Evolutionary conservation across 2,797 vertebrate genomes (phyloP), one percentile per base, ranked within the genome.

Genomic region (Ceryle rudis): DNA sequence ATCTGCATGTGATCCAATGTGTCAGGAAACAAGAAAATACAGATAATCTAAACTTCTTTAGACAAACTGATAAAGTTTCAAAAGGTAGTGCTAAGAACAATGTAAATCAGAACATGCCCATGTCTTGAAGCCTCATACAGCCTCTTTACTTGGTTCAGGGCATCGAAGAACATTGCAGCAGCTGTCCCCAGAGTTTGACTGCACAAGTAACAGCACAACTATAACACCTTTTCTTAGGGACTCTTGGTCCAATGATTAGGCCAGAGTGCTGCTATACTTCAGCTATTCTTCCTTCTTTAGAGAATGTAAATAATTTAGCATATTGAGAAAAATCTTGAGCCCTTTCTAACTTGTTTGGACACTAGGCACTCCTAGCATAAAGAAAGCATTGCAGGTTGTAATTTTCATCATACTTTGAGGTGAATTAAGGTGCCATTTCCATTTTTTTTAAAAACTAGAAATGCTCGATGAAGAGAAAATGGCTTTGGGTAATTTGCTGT

Each of bases 161-260:
- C 11, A 62, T 9, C 2, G 6, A 82, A 39, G 47, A 79, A 41
- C 62, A 37, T 8, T 29, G 29, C 5, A 51, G 67, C 21, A 74
- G 26, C 0, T 61, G 39, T 49, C 39, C 26, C 17, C 0, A 1
- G 29, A 42, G 11, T 54, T 42, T 49, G 42, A 66, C 8, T 31
- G 39, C 47, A 52, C 1, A 1, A 62, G 4, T 25, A 89, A 66
- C 28, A 46, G 70, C 29, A 54, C 10, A 42, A 54, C 15, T 17
- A 5, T 39, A 42, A 62, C 15, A 67, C 21, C 25, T 54, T 61
- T 65, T 39, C 52, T 61, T n/a, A 66, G 44, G n/a, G 33, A 44
- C 28, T 57, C 39, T 42, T 39, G 15, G 28, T 31, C 60, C 25
- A 41, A 33, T 31, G 16, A 57, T 64, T 42, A 75, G 29, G 52